phyloP scores from a whole-genome alignment of 2,888 invertebrate genomes.

The Euspilapteryx auroguttella region DNA sequence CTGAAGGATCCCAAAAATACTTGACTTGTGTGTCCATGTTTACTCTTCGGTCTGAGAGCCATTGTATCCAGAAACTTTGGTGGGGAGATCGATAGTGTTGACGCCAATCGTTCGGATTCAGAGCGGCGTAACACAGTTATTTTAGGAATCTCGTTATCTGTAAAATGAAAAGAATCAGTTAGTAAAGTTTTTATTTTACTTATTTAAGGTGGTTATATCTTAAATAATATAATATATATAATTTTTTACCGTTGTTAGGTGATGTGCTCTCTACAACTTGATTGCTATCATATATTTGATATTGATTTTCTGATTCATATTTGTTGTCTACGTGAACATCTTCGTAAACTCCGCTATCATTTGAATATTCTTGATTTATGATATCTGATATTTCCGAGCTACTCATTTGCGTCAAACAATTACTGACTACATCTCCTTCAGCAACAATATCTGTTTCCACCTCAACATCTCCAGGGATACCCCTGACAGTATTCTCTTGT shows the following conservation, averaged over 20 bases:
- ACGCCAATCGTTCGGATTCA: conserved; percentile 43
- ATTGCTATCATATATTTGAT: too few relatives aligned
- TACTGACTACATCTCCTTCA: conserved; percentile 42
- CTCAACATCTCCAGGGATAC: conserved; percentile 14
- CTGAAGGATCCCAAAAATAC: conserved; percentile 56
- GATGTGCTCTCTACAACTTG: too few relatives aligned
- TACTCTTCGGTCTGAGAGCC: conserved; percentile 71
- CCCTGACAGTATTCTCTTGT: conserved; percentile 24
- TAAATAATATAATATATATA: too few relatives aligned
- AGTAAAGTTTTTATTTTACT: too few relatives aligned
- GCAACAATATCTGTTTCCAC: conserved; percentile 23
- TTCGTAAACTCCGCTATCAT: conserved; percentile 14
- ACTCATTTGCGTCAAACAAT: conserved; percentile 18
- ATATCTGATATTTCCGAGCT: conserved; percentile 17
- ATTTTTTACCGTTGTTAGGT: too few relatives aligned
- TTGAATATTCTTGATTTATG: conserved; percentile 16
- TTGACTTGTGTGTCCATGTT: conserved; percentile 64
- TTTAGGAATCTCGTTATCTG: conserved; percentile 46
- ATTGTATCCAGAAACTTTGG: conserved; percentile 80
- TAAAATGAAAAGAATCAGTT: conserved; percentile 14
- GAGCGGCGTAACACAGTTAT: conserved; percentile 42
- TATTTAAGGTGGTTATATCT: too few relatives aligned
- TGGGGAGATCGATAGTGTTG: conserved; percentile 40
- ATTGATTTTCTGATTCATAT: conserved; percentile 11
- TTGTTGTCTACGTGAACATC: conserved; percentile 13